These are phyloP conservation scores for Parauchenoglanis ngamensis DNA, from an alignment of 2,797 vertebrate species.

Conservation along the genomic window DNA sequence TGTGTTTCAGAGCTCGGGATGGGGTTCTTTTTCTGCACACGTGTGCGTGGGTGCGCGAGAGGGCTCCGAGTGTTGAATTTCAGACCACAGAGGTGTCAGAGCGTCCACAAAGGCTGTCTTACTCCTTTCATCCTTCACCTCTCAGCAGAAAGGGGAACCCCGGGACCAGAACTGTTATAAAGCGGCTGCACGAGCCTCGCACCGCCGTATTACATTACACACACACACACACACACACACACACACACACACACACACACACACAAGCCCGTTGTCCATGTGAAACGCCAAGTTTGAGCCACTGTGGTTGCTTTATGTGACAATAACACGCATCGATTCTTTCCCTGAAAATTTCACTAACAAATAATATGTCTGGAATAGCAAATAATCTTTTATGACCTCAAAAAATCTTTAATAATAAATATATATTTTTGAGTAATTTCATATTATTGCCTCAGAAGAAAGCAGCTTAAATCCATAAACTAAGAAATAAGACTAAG, in stretches of 20 bases:
- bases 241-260: conserved; percentile 32
- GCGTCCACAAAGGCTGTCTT: conserved; percentile 55
- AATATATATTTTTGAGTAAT: neutral
- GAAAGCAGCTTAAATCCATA: neutral
- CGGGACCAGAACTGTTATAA: conserved; percentile 66
- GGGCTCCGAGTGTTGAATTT: conserved; percentile 49
- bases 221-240: conserved; percentile 25
- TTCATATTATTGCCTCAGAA: neutral
- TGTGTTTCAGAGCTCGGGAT: conserved; percentile 60
- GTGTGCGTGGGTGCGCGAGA: conserved; percentile 25
- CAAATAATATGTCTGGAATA: too few species aligned
- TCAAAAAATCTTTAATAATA: neutral
- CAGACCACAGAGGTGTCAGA: conserved; percentile 51
- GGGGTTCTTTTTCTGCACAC: conserved; percentile 26
- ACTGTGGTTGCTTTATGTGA: conserved; percentile 4
- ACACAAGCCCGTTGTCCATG: conserved; percentile 7
- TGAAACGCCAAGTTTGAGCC: conserved; percentile 36
- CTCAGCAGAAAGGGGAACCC: conserved; percentile 65
- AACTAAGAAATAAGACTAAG: neutral
- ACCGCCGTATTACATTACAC: conserved; percentile 42
- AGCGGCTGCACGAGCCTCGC: conserved; percentile 60
- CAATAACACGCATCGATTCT: neutral
- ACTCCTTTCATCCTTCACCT: conserved; percentile 68
- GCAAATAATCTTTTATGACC: too few species aligned
- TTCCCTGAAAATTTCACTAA: neutral